Conservation (phyloP, 2,797 vertebrate species). For the Pseudochirops corinnae region DNA sequence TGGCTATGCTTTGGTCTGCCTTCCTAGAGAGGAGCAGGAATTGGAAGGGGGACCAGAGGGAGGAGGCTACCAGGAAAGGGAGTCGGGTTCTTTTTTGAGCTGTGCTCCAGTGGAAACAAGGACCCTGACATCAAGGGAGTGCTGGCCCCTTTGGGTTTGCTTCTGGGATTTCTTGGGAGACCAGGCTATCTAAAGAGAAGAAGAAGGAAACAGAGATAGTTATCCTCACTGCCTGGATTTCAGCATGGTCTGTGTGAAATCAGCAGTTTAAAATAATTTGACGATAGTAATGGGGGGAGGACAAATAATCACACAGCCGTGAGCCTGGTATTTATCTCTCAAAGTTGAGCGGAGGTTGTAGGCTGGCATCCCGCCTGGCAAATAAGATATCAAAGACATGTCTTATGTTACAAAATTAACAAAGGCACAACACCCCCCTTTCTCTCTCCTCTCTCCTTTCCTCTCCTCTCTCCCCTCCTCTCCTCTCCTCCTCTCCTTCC, state of each 20-base stretch:
- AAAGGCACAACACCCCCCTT: slow-evolving; percentile 29
- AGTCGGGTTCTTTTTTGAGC: not conserved
- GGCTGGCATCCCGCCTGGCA: slow-evolving; percentile 60
- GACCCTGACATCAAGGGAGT: slow-evolving; percentile 25
- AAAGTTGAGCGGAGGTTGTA: slow-evolving; percentile 66
- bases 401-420: slow-evolving; percentile 74
- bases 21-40: not conserved
- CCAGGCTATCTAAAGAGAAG: slow-evolving; percentile 49
- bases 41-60: not conserved
- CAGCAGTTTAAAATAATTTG: slow-evolving; percentile 68
- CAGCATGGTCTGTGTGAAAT: slow-evolving; percentile 16
- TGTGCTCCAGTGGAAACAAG: slow-evolving; percentile 58
- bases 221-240: slow-evolving; percentile 50
- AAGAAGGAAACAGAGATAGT: slow-evolving; percentile 29
- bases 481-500: accelerated
- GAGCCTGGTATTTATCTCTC: slow-evolving; percentile 53
- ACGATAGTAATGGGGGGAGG: slow-evolving; percentile 43
- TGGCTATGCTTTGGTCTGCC: slow-evolving; percentile 36
- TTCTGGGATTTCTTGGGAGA: slow-evolving; percentile 58
- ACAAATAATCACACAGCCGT: slow-evolving; percentile 60
- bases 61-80: not conserved
- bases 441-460: not conserved
- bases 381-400: slow-evolving; percentile 71
- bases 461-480: too few species aligned
- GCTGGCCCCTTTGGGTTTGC: slow-evolving; percentile 24